Base-by-base conservation (phyloP, 2,888 invertebrate species). In the Rhingia campestris region DNA sequence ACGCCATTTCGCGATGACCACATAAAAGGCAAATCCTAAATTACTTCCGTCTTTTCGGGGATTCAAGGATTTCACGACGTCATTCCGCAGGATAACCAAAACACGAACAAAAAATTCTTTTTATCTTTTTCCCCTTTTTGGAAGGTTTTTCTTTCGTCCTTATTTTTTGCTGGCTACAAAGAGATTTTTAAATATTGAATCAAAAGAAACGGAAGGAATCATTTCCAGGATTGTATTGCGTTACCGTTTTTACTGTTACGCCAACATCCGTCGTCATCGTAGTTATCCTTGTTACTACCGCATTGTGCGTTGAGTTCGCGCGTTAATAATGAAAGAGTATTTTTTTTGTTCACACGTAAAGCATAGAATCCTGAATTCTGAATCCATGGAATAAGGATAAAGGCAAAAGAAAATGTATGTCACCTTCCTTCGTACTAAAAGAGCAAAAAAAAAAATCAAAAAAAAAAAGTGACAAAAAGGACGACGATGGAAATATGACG, bases 171-270 rank as follows among this genome's bases (percentile, higher is more conserved):
- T 51, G 35, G 51, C 66, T 80, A 80, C 84, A 80, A 80, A 84
- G 84, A 84, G 84, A 84, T 70, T 84, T 84, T 80, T 84, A 70
- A 84, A 84, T 84, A 80, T 84, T 84, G 61, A 84, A 84, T 84
- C 84, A 84, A 84, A 84, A 49, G 74, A 75, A 84, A 75, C 74
- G 84, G 80, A 80, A 84, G 80, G 70, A 80, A 80, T 66, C 47
- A 47, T 74, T 49, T 41, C 12, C 63, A 69, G 61, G 37, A 73
- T 41, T 66, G 64, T 77, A 58, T 74, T 74, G 43, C 45, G 64
- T 74, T 53, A 33, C 72, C 49, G 72, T 63, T 54, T 49, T 64
- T 45, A 64, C 63, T 64, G 22, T 64, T 72, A 22, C 22, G 22
- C 22, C 53, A 53, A 30, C 45, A 10, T 14, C 32, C 35, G 22